Evolutionary conservation across 2,888 invertebrate genomes (phyloP).

Genomic region (Ditylenchus weischeri): DNA sequence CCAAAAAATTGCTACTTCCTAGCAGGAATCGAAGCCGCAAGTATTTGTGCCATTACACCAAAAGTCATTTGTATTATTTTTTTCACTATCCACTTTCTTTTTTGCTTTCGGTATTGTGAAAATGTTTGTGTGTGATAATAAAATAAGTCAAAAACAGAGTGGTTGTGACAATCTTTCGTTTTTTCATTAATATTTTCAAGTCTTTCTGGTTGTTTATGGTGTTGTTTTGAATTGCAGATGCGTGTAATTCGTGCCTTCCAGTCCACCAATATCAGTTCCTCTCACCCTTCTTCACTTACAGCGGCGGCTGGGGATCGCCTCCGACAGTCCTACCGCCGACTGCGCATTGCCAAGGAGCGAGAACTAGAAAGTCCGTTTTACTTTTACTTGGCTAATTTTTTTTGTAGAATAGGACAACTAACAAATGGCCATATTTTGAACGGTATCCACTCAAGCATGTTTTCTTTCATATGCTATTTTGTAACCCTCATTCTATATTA

Average conservation of each 20-base stretch:
- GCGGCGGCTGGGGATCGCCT: conserved; percentile 55
- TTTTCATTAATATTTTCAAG: conserved; percentile 1
- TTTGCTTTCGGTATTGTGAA: neutral
- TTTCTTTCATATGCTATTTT: too few species aligned
- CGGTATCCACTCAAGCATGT: neutral
- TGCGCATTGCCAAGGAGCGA: conserved; percentile 55
- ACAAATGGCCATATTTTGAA: too few species aligned
- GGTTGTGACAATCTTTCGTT: conserved; percentile 12
- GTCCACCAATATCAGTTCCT: conserved; percentile 40
- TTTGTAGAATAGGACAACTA: conserved; percentile 2
- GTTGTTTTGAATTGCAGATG: conserved; percentile 47
- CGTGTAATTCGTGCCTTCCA: conserved; percentile 58
- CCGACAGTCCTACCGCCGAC: conserved; percentile 51
- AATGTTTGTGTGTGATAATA: too few species aligned
- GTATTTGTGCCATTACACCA: too few species aligned
- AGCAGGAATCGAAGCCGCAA: too few species aligned
- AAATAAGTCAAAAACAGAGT: too few species aligned
- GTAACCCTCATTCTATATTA: too few species aligned
- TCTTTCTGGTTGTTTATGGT: neutral
- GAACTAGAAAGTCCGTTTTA: conserved; percentile 55
- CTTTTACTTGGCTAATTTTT: conserved; percentile 14
- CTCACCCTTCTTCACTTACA: conserved; percentile 55
- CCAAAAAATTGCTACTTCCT: too few species aligned
- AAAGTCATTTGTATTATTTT: too few species aligned
- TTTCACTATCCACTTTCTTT: too few species aligned